Evolutionary conservation across 2,113 vertebrate genomes (phyloP).

Genomic region (Platysternon megacephalum): DNA sequence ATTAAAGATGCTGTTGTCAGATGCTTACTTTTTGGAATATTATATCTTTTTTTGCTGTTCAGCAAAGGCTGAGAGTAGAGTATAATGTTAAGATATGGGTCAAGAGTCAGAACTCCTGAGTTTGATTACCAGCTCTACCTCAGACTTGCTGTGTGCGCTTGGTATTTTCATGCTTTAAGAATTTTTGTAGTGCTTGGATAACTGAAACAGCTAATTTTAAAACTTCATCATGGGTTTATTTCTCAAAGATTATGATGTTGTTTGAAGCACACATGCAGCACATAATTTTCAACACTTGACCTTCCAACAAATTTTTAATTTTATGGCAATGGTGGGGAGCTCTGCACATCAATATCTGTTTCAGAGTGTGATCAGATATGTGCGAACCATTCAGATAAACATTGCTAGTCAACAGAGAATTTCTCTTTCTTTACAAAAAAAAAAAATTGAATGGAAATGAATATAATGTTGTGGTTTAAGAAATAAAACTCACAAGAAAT

Average conservation of each 20-base stretch:
- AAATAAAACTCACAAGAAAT: background rate
- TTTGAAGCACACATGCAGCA: background rate
- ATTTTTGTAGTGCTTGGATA: conserved; percentile 52
- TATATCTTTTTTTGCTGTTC: background rate
- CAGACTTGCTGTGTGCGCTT: background rate
- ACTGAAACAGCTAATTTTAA: conserved; percentile 34
- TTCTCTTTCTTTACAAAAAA: conserved; percentile 4
- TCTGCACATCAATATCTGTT: background rate
- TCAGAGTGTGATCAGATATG: background rate
- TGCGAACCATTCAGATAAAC: conserved; percentile 4
- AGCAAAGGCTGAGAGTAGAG: background rate
- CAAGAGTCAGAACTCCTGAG: background rate
- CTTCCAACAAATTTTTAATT: background rate
- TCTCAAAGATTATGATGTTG: background rate
- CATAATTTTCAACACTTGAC: background rate
- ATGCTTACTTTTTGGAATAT: background rate
- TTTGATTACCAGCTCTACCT: background rate
- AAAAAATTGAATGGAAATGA: background rate
- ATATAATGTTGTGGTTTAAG: background rate
- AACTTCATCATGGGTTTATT: conserved; percentile 17
- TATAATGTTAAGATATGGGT: background rate
- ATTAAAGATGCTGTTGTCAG: background rate
- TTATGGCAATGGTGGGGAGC: accelerated
- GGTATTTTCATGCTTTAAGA: conserved; percentile 69
- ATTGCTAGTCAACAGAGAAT: background rate